Evolutionary conservation across 2,888 invertebrate species (phyloP), one percentile per base, ranked within the genome.

Genomic region (Galerucella pusilla): DNA sequence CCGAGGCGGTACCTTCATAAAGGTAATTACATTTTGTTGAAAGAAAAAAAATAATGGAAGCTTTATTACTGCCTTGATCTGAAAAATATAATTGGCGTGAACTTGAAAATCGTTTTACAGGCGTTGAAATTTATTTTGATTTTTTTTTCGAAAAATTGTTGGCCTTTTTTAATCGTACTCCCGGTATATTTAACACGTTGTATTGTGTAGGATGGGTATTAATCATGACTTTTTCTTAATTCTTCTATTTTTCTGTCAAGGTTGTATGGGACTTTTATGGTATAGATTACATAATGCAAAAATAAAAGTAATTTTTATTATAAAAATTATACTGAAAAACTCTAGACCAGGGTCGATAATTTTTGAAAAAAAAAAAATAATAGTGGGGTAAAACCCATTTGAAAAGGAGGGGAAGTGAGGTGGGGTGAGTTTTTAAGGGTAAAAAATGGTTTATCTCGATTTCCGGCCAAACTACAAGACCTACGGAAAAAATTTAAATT

Each of bases 251-350:
- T 16, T 45, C 46, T 28, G 14, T 66, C 66, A 66, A 66, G 66
- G 66, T 52, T 66, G 52, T 16, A 12, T 10, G 11, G 16, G 3
- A 25, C 46, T 66, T 52, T 66, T 66, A 66, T 49, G 46, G 49
- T 49, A 46, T 66, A 16, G 66, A 20, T 66, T 66, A 66, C 52
- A 25, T 66, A 66, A 66, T 49, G 66, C 49, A 45, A 25, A 25
- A 10, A 52, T 66, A 9, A 20, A 16, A 20, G 6, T 35, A 5
- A 35, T 35, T 35, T 49, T 49, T 49, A 12, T 49, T 49, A 49
- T 11, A 35, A 35, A 35, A 5, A 35, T 35, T 35, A 35, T 35
- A 35, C 35, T 35, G 35, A 1, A 35, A 3, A 35, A 35, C 35
- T 20, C 20, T 20, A 28, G 5, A 28, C 28, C 20, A 20, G 20